A percentile compares a stretch with the other conserved stretches of the same genome.
phyloP scores from a whole-genome alignment of 2,113 vertebrate genomes.

The Poeciliopsis turrubarensis region DNA sequence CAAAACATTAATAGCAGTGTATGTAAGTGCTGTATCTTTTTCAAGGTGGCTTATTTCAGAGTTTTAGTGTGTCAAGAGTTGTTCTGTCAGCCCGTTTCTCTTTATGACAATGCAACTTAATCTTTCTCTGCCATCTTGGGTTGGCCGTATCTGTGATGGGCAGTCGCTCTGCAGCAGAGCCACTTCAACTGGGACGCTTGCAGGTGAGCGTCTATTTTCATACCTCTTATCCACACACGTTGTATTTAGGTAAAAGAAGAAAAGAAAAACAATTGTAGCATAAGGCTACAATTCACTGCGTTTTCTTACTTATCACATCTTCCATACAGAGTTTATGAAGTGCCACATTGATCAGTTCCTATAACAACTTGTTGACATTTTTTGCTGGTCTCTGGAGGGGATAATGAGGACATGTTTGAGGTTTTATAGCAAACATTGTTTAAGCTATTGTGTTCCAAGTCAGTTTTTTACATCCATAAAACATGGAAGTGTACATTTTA shows the following conservation, averaged over 20 bases:
- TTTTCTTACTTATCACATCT: not conserved
- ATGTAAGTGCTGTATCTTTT: not conserved
- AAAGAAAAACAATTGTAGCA: conserved; percentile 11
- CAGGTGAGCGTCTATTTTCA: conserved; percentile 75
- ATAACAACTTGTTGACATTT: conserved; percentile 58
- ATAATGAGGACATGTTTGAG: conserved; percentile 37
- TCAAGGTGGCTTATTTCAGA: not conserved
- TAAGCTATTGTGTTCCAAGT: not conserved
- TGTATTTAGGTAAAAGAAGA: conserved; percentile 1
- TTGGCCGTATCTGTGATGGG: conserved; percentile 59
- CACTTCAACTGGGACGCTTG: conserved; percentile 59
- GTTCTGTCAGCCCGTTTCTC: not conserved
- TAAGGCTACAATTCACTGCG: conserved; percentile 3
- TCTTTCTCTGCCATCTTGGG: conserved; percentile 41
- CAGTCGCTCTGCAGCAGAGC: conserved; percentile 46
- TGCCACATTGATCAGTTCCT: conserved; percentile 60
- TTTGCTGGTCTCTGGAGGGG: conserved; percentile 38
- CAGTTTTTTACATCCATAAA: not conserved
- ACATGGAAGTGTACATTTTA: not conserved
- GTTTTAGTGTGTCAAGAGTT: not conserved
- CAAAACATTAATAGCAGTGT: not conserved
- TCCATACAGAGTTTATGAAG: not conserved
- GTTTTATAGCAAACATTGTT: not conserved
- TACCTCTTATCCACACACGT: conserved; percentile 2
- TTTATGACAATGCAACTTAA: not conserved